Percentiles rank a stretch among this genome's conserved stretches.
phyloP scores from a whole-genome alignment of 2,888 invertebrate species.

The Rugalucina vietnamica region DNA sequence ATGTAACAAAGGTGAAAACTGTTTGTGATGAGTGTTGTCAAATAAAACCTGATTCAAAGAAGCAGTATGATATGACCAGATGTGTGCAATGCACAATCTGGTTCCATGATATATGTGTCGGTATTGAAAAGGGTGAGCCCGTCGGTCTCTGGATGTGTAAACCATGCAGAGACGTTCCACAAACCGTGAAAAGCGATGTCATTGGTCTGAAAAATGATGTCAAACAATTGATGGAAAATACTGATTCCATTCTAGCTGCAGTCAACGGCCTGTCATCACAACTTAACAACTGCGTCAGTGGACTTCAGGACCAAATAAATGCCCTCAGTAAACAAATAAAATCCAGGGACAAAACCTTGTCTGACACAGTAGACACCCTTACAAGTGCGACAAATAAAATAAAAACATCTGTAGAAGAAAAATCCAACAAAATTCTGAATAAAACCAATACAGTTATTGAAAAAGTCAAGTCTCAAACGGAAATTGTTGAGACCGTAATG shows the following conservation, averaged over 20 bases:
- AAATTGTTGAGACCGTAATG: neutral
- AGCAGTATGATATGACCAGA: too few relatives aligned
- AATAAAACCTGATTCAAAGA: too few relatives aligned
- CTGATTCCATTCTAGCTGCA: neutral
- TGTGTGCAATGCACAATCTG: neutral
- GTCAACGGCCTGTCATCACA: neutral
- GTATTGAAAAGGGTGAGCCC: neutral
- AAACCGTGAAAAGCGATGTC: neutral
- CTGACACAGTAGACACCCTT: neutral
- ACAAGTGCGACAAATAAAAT: neutral
- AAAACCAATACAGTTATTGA: neutral
- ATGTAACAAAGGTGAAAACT: too few relatives aligned
- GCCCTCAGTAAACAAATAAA: neutral
- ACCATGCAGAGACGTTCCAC: neutral
- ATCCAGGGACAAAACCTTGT: neutral
- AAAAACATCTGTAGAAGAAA: neutral
- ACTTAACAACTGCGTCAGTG: neutral
- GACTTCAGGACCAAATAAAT: neutral
- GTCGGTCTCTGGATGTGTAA: neutral
- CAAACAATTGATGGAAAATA: neutral
- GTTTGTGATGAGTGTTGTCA: too few relatives aligned
- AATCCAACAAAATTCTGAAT: neutral
- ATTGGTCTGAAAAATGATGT: neutral
- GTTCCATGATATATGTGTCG: neutral
- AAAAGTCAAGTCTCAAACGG: neutral